Conservation (phyloP, 2,888 invertebrate genomes). For the Polydrusus tereticollis region DNA sequence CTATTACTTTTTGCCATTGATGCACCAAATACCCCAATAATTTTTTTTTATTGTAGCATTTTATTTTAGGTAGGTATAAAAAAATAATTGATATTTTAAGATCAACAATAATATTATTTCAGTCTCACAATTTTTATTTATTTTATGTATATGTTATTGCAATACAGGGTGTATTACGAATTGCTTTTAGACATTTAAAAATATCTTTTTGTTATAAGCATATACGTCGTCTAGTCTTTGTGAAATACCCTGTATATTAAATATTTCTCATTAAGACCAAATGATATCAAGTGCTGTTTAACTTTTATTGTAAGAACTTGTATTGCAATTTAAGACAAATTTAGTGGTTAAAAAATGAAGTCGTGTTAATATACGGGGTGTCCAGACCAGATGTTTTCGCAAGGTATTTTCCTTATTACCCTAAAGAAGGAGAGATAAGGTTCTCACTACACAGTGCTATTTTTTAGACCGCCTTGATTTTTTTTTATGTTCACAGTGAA, state of each 20-base stretch:
- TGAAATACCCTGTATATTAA: slow-evolving; percentile 22
- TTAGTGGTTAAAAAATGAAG: neutral
- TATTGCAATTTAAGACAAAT: slow-evolving; percentile 10
- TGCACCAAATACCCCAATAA: slow-evolving; percentile 43
- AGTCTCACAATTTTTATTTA: slow-evolving; percentile 7
- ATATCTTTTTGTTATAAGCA: slow-evolving; percentile 14
- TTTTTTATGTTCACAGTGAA: too few species aligned
- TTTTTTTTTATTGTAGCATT: slow-evolving; percentile 12
- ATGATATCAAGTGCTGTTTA: slow-evolving; percentile 31
- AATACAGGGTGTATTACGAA: slow-evolving; percentile 19
- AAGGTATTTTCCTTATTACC: too few species aligned
- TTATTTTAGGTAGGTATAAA: neutral
- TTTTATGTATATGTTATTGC: slow-evolving; percentile 21
- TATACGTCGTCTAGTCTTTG: slow-evolving; percentile 12
- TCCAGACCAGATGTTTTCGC: too few species aligned
- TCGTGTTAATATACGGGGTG: too few species aligned
- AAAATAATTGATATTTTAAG: neutral
- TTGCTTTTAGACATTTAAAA: slow-evolving; percentile 12
- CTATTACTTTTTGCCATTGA: slow-evolving; percentile 42
- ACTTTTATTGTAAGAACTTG: slow-evolving; percentile 17
- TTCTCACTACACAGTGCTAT: too few species aligned
- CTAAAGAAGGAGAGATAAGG: too few species aligned
- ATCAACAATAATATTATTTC: slow-evolving; percentile 17
- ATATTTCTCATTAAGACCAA: slow-evolving; percentile 23
- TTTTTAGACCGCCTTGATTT: too few species aligned